Percentiles rank a stretch among this genome's conserved stretches.
Evolutionary conservation across 1,140 invertebrate genomes (phyloP).

Genomic region (Scaptomyza hsui): DNA sequence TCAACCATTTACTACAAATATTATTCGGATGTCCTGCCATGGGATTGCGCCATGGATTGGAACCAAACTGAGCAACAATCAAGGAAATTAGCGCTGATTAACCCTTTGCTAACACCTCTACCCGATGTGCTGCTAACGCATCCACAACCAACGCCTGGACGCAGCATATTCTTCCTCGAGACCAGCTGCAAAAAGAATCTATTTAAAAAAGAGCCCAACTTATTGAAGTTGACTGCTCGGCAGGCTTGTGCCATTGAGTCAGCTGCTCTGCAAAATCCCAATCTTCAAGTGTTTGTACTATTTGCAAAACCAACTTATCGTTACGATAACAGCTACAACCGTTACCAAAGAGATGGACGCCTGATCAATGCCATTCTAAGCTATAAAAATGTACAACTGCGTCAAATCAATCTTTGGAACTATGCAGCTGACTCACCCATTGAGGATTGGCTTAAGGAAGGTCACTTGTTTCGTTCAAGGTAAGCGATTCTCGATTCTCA

Average conservation of each 20-base stretch:
- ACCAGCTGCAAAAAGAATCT: constrained; percentile 86
- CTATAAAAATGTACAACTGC: constrained; percentile 87
- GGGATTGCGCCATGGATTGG: too few relatives aligned
- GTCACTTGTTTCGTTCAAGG: constrained; percentile 85
- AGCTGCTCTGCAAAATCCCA: constrained; percentile 87
- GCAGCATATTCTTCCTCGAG: constrained; percentile 86
- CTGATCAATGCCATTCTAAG: constrained; percentile 82
- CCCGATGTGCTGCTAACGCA: constrained; percentile 52
- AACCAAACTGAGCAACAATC: too few relatives aligned
- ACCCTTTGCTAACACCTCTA: too few relatives aligned
- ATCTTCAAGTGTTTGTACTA: constrained; percentile 85
- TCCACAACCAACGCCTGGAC: constrained; percentile 80
- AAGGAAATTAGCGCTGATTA: too few relatives aligned
- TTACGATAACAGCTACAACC: constrained; percentile 28
- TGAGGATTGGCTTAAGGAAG: constrained; percentile 86
- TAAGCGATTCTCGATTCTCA: constrained; percentile 52
- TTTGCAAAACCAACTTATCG: constrained; percentile 84
- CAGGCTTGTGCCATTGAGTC: constrained; percentile 89
- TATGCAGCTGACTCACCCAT: constrained; percentile 87
- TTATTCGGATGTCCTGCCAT: too few relatives aligned
- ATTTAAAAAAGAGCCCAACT: background rate
- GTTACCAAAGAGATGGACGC: background rate
- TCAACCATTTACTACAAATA: too few relatives aligned
- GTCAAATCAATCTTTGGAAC: constrained; percentile 85
- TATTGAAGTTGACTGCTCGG: constrained; percentile 84